Percentiles rank a stretch among this genome's conserved stretches.
These are phyloP conservation scores for Zonitis immaculata DNA, from an alignment of 2,888 invertebrate genomes.

Conservation along the genomic window DNA sequence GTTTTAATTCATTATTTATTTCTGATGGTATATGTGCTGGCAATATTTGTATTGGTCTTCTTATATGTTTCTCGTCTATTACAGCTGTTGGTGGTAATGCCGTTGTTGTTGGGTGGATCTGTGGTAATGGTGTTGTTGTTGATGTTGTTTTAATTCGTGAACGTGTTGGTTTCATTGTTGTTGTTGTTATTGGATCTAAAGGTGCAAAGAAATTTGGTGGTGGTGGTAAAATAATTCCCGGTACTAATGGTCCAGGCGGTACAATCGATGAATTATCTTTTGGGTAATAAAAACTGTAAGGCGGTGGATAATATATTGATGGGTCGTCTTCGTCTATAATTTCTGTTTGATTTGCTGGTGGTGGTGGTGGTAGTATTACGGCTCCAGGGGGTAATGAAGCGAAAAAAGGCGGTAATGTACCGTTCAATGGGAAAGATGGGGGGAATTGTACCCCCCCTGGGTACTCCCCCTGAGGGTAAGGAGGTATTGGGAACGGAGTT, in stretches of 20 bases:
- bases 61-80: constrained; percentile 34
- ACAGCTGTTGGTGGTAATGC: constrained; percentile 47
- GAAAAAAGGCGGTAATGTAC: constrained; percentile 47
- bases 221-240: constrained; percentile 82
- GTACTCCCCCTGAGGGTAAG: constrained; percentile 52
- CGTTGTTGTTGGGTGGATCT: constrained; percentile 36
- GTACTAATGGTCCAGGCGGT: constrained; percentile 66
- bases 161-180: constrained; percentile 35
- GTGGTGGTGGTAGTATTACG: constrained; percentile 51
- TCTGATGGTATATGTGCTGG: constrained; percentile 28
- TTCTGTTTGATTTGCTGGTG: constrained; percentile 56
- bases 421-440: constrained; percentile 39
- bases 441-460: constrained; percentile 48
- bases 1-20: constrained; percentile 32
- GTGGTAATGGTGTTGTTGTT: constrained; percentile 27
- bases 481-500: constrained; percentile 60
- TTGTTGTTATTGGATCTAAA: constrained; percentile 54
- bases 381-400: constrained; percentile 61
- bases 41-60: constrained; percentile 28
- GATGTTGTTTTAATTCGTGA: constrained; percentile 16
- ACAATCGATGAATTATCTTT: constrained; percentile 71
- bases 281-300: constrained; percentile 78
- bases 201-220: constrained; percentile 83
- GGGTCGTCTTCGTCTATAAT: constrained; percentile 87
- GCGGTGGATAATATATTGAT: constrained; percentile 86